Percentiles rank a stretch among this genome's conserved stretches.
These are phyloP conservation scores for Phortica okadai DNA, from an alignment of 2,888 invertebrate species.

Conservation along the genomic window DNA sequence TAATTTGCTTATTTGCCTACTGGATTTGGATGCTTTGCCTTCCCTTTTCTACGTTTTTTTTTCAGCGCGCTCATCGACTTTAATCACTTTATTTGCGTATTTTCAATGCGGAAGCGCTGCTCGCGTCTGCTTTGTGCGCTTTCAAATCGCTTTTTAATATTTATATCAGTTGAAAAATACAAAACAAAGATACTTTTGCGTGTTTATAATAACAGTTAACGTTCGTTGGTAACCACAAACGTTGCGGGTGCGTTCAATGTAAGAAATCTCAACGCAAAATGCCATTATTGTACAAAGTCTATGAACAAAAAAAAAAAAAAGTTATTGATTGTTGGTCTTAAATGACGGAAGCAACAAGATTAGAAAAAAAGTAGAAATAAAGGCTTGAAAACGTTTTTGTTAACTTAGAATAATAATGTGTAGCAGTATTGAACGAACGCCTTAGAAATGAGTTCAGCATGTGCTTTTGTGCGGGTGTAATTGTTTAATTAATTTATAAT, in stretches of 20 bases:
- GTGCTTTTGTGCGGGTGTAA: too few relatives aligned
- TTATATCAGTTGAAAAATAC: too few relatives aligned
- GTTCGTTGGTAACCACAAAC: constrained; percentile 1
- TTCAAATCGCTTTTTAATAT: too few relatives aligned
- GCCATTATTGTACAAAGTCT: not conserved
- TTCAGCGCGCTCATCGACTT: too few relatives aligned
- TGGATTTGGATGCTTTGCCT: too few relatives aligned
- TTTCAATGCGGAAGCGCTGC: not conserved
- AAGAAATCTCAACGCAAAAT: too few relatives aligned
- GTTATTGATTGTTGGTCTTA: not conserved
- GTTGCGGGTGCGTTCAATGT: not conserved
- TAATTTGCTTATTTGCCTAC: too few relatives aligned
- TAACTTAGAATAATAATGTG: not conserved
- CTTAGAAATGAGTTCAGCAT: not conserved
- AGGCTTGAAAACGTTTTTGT: not conserved
- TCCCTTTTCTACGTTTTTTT: too few relatives aligned
- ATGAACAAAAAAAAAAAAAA: not conserved
- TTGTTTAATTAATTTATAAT: not conserved
- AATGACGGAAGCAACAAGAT: too few relatives aligned
- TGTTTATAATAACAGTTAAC: constrained; percentile 12
- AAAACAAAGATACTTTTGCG: constrained; percentile 10
- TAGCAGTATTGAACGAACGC: not conserved
- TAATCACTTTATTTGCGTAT: not conserved
- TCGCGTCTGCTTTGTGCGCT: not conserved
- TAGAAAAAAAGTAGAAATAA: not conserved